phyloP scores from a whole-genome alignment of 30 jellyfish, hydroid and myxozoan genomes.

The Nemopilema nomurai region DNA sequence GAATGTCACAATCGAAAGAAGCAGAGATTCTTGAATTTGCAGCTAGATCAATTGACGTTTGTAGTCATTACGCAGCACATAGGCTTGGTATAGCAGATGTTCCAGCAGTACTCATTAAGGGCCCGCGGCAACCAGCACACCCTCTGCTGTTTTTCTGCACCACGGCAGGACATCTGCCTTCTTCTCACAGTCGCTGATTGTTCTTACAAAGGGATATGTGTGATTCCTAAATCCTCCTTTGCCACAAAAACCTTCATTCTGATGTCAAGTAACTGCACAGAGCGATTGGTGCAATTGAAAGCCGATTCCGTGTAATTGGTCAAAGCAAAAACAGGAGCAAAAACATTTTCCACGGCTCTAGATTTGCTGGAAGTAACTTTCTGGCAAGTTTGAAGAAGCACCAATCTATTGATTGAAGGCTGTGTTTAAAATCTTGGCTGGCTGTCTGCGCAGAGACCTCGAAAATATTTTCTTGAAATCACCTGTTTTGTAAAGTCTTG shows the following conservation, averaged over 20 bases:
- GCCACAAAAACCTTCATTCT: neutral
- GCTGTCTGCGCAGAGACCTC: no score
- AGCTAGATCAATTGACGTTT: no score
- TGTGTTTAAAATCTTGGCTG: no score
- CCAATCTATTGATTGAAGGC: no score
- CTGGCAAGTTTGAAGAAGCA: neutral
- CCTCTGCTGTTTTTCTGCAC: neutral
- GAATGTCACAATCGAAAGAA: no score
- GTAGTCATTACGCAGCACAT: no score
- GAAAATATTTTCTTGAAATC: no score
- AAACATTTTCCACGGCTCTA: neutral
- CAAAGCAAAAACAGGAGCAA: neutral
- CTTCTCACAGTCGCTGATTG: neutral
- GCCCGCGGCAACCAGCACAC: neutral
- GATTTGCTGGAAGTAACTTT: neutral
- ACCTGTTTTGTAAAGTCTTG: no score
- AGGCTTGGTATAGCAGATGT: neutral
- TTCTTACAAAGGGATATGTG: slow-evolving; percentile 4
- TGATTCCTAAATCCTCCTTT: slow-evolving; percentile 16
- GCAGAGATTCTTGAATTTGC: no score
- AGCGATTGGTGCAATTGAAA: neutral
- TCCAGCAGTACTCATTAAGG: neutral
- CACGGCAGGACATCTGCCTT: slow-evolving; percentile 5
- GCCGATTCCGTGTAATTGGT: neutral
- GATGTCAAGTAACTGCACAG: neutral